phyloP scores from a whole-genome alignment of 2,113 vertebrate genomes.

The Malaclemys terrapin region DNA sequence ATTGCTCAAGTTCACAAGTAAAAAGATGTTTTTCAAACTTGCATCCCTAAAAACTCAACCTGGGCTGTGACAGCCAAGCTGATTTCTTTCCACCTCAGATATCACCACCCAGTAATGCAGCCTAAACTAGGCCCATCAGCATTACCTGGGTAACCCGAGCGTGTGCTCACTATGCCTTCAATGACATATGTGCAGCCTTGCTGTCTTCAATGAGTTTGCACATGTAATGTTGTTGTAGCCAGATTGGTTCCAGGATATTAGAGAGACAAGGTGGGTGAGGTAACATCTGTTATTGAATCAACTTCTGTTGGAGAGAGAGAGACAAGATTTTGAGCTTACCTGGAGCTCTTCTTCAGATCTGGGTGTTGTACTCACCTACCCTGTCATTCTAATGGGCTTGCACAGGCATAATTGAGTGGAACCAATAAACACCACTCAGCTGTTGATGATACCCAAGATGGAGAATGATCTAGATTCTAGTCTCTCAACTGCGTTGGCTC shows the following conservation, averaged over 20 bases:
- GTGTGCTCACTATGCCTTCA: neutral
- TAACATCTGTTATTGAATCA: too few species aligned
- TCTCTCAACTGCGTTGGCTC: neutral
- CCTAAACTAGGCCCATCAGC: neutral
- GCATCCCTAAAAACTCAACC: neutral
- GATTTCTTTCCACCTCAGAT: rapidly evolving
- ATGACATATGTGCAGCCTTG: rapidly evolving
- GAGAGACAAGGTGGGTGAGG: too few species aligned
- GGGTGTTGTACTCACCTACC: too few species aligned
- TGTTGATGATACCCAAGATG: neutral
- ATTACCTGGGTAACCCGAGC: neutral
- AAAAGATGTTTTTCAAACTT: neutral
- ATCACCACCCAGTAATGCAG: neutral
- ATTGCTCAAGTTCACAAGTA: neutral
- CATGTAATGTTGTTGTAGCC: too few species aligned
- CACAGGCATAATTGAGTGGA: neutral
- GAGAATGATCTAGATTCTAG: neutral
- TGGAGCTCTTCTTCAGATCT: too few species aligned
- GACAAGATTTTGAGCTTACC: too few species aligned
- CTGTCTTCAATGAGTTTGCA: neutral
- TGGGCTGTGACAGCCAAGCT: neutral
- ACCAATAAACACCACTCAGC: neutral
- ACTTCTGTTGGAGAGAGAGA: too few species aligned
- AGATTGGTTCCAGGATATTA: too few species aligned
- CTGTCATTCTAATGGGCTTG: too few species aligned